These are phyloP conservation scores for Psittacus erithacus DNA, from an alignment of 2,113 vertebrate species.

Conservation along the genomic window DNA sequence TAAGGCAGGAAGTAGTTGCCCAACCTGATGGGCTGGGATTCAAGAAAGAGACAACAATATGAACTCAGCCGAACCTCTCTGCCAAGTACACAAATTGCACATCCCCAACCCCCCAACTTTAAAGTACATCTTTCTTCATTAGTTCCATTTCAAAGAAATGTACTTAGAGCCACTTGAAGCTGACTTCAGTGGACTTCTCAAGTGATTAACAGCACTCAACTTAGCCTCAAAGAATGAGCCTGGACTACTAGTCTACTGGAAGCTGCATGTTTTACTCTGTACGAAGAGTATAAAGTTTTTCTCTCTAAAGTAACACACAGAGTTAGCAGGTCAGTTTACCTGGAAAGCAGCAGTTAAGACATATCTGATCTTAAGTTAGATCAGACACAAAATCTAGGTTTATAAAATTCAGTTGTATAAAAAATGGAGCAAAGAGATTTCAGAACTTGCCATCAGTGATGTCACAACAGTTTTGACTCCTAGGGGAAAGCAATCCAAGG, in stretches of 20 bases:
- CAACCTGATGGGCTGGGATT: not conserved
- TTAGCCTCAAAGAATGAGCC: not conserved
- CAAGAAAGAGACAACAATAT: not conserved
- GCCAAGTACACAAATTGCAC: not conserved
- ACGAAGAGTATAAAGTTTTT: not conserved
- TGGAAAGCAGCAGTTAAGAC: not conserved
- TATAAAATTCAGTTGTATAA: not conserved
- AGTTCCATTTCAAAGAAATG: not conserved
- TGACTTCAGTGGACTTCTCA: not conserved
- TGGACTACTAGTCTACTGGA: not conserved
- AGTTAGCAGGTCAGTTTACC: not conserved
- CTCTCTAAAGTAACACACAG: not conserved
- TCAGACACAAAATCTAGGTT: not conserved
- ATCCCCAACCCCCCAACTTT: not conserved
- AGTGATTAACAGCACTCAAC: not conserved
- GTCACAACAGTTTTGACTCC: not conserved
- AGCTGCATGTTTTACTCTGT: not conserved
- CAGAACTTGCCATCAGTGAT: not conserved
- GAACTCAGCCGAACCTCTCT: not conserved
- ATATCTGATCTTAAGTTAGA: not conserved
- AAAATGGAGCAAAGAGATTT: not conserved
- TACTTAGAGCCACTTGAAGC: not conserved
- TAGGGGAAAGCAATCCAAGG: not conserved
- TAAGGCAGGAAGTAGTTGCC: not conserved
- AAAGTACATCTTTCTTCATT: not conserved